phyloP scores from a whole-genome alignment of 2,888 invertebrate species.

The Thereva nobilitata region DNA sequence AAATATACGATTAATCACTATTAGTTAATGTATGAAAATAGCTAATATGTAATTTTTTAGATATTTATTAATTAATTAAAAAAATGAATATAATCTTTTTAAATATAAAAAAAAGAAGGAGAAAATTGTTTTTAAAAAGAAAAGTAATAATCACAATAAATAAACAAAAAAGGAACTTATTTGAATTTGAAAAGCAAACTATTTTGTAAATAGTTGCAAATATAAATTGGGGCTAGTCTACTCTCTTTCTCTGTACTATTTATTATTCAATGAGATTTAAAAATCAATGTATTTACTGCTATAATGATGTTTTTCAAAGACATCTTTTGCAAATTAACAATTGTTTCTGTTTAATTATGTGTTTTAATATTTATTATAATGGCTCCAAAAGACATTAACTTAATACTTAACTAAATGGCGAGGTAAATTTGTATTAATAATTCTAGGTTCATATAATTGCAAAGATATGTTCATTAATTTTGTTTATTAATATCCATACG shows the following conservation, averaged over 20 bases:
- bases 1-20: slow-evolving; percentile 26
- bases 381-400: too few relatives aligned
- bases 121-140: slow-evolving; percentile 8
- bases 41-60: slow-evolving; percentile 40
- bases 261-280: neutral
- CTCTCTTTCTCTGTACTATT: slow-evolving; percentile 11
- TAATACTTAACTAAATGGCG: too few relatives aligned
- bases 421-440: too few relatives aligned
- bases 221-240: slow-evolving; percentile 1
- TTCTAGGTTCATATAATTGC: too few relatives aligned
- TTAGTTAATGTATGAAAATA: slow-evolving; percentile 39
- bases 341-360: too few relatives aligned
- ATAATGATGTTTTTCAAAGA: too few relatives aligned
- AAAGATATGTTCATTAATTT: too few relatives aligned
- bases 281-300: neutral
- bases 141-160: slow-evolving; percentile 5
- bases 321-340: too few relatives aligned
- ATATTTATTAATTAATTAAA: slow-evolving; percentile 38
- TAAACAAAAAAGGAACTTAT: slow-evolving; percentile 1
- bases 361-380: too few relatives aligned
- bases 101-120: slow-evolving; percentile 1
- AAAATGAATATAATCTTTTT: slow-evolving; percentile 25
- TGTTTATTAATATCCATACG: too few relatives aligned
- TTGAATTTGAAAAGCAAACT: neutral
- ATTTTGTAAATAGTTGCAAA: slow-evolving; percentile 24